Percentiles rank a stretch among this genome's conserved stretches.
These are phyloP conservation scores for Microcebus murinus DNA, from an alignment of 2,113 vertebrate genomes.

Conservation along the genomic window DNA sequence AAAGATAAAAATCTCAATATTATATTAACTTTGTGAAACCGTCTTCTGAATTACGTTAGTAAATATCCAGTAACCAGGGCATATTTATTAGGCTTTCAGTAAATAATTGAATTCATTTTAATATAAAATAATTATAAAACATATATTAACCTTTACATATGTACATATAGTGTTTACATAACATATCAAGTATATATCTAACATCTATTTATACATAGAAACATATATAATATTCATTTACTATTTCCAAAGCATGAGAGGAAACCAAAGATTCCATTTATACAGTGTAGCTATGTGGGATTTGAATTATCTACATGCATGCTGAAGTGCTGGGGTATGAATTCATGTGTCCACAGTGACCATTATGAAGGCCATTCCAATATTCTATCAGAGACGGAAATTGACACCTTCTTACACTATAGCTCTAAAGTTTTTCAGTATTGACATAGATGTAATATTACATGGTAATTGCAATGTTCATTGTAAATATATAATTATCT, in stretches of 20 bases:
- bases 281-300: neutral
- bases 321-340: neutral
- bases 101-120: neutral
- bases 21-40: neutral
- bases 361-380: neutral
- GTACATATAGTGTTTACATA: neutral
- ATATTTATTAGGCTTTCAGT: neutral
- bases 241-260: neutral
- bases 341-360: neutral
- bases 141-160: neutral
- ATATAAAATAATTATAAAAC: neutral
- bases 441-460: neutral
- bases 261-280: neutral
- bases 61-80: neutral
- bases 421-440: neutral
- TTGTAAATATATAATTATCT: too few species aligned
- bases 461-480: neutral
- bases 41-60: neutral
- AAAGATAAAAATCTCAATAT: neutral
- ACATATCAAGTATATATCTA: neutral
- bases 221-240: neutral
- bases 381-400: neutral
- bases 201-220: neutral
- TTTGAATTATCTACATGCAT: neutral
- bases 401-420: neutral